phyloP scores from a whole-genome alignment of 2,797 vertebrate genomes.

The Acanthopagrus latus region DNA sequence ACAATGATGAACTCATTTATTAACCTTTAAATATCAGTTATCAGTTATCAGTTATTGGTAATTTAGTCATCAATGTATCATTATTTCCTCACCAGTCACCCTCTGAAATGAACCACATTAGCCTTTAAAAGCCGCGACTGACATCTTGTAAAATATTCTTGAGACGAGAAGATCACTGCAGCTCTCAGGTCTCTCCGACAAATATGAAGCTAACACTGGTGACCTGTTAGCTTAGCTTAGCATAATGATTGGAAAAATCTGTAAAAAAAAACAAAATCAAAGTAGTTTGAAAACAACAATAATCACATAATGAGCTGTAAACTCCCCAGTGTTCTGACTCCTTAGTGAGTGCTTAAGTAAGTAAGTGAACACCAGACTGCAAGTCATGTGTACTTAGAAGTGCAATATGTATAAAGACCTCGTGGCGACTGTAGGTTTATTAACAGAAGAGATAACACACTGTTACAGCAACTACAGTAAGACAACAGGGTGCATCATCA shows the following conservation, averaged over 20 bases:
- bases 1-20: neutral
- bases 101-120: neutral
- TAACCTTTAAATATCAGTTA: neutral
- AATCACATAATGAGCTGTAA: neutral
- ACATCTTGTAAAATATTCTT: too few relatives aligned
- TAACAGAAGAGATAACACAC: slow-evolving; percentile 1
- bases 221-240: neutral
- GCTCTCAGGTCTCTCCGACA: neutral
- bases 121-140: neutral
- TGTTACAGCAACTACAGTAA: slow-evolving; percentile 59
- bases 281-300: too few relatives aligned
- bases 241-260: neutral
- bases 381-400: too few relatives aligned
- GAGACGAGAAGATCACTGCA: neutral
- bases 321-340: too few relatives aligned
- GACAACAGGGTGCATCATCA: slow-evolving; percentile 77
- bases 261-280: too few relatives aligned
- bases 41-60: neutral
- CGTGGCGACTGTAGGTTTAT: neutral
- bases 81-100: neutral
- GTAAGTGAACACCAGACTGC: too few relatives aligned
- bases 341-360: too few relatives aligned
- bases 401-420: neutral
- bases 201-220: neutral
- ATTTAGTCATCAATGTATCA: neutral